phyloP scores from a whole-genome alignment of 2,888 invertebrate genomes.

The Macaria liturata region DNA sequence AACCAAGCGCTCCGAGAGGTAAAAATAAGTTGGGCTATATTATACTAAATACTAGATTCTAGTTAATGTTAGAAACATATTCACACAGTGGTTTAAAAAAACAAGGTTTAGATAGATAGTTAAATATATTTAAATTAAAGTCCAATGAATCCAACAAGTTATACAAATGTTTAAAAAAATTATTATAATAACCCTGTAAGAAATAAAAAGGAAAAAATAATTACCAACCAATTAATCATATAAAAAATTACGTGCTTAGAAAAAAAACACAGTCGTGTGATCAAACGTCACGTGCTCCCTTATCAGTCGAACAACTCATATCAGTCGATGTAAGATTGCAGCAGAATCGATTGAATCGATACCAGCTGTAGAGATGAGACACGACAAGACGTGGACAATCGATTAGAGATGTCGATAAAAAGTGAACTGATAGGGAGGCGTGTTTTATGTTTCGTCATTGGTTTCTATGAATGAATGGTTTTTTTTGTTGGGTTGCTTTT shows the following conservation, averaged over 20 bases:
- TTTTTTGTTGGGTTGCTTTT: too few species aligned
- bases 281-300: slow-evolving; percentile 6
- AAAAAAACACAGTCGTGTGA: slow-evolving; percentile 7
- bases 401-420: slow-evolving; percentile 3
- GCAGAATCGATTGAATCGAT: slow-evolving; percentile 21
- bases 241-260: slow-evolving; percentile 8
- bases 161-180: too few species aligned
- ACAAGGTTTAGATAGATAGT: too few species aligned
- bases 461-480: not conserved
- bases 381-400: slow-evolving; percentile 45
- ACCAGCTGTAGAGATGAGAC: slow-evolving; percentile 25
- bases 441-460: slow-evolving; percentile 9
- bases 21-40: too few species aligned
- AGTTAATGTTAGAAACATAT: too few species aligned
- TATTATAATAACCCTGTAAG: too few species aligned
- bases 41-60: too few species aligned
- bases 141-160: too few species aligned
- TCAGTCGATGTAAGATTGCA: slow-evolving; percentile 17
- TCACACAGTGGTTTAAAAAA: too few species aligned
- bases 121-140: too few species aligned
- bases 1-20: too few species aligned
- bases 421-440: slow-evolving; percentile 8
- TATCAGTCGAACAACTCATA: slow-evolving; percentile 17
- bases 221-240: not conserved
- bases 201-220: too few species aligned